Percentiles rank a stretch among this genome's conserved stretches.
phyloP scores from a whole-genome alignment of 2,113 vertebrate species.

The Scolopax mira region DNA sequence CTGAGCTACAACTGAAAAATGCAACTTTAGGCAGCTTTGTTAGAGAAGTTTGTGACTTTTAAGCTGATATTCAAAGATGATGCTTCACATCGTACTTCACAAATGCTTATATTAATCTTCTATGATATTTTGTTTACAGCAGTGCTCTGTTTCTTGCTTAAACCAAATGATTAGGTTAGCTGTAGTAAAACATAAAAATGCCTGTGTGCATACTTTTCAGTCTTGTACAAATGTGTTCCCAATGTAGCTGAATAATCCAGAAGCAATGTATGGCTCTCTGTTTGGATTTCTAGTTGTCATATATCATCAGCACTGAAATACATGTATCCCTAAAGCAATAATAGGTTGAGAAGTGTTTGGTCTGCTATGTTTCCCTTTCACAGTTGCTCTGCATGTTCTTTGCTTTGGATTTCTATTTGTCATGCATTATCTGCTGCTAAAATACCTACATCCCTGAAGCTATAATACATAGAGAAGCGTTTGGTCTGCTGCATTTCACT shows the following conservation, averaged over 20 bases:
- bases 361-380: background rate
- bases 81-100: accelerated
- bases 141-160: background rate
- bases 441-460: background rate
- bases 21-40: background rate
- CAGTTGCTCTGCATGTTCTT: background rate
- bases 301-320: background rate
- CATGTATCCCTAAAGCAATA: background rate
- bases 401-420: constrained; percentile 12
- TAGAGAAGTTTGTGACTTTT: background rate
- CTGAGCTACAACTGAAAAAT: background rate
- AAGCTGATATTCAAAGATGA: background rate
- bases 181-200: background rate
- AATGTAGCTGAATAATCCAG: background rate
- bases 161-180: background rate
- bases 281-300: background rate
- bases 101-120: background rate
- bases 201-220: background rate
- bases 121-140: background rate
- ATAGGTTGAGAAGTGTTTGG: background rate
- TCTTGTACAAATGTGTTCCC: background rate
- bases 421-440: background rate
- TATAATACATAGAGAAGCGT: background rate
- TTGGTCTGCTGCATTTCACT: background rate
- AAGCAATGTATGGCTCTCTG: background rate